Percentiles rank a stretch among this genome's conserved stretches.
phyloP scores from a whole-genome alignment of 1,140 invertebrate species.

The Papilio dardanus region DNA sequence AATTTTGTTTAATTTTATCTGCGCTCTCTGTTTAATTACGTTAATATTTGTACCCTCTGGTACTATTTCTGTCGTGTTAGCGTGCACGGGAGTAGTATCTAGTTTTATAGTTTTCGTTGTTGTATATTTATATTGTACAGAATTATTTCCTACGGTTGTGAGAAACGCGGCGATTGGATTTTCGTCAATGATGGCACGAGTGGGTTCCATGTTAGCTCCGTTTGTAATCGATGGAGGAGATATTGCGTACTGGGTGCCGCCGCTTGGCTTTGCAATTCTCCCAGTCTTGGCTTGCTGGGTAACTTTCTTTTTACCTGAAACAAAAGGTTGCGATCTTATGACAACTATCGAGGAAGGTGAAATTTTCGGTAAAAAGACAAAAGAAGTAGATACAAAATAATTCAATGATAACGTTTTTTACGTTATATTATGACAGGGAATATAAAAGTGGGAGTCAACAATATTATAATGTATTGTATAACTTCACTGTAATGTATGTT shows the following conservation, averaged over 20 bases:
- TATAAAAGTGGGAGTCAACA: neutral
- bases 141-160: slow-evolving; percentile 87
- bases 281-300: slow-evolving; percentile 86
- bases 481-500: neutral
- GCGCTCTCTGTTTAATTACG: slow-evolving; percentile 83
- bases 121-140: slow-evolving; percentile 87
- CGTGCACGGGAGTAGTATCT: slow-evolving; percentile 86
- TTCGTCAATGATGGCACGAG: slow-evolving; percentile 86
- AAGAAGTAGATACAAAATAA: slow-evolving; percentile 27
- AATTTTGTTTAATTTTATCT: slow-evolving; percentile 83
- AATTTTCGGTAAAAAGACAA: slow-evolving; percentile 84
- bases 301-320: slow-evolving; percentile 88
- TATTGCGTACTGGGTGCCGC: slow-evolving; percentile 83
- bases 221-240: slow-evolving; percentile 83
- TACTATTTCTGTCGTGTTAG: slow-evolving; percentile 81
- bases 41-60: slow-evolving; percentile 81
- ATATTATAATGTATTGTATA: neutral
- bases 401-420: neutral
- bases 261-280: slow-evolving; percentile 86
- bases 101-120: slow-evolving; percentile 87
- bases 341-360: slow-evolving; percentile 91
- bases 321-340: slow-evolving; percentile 87
- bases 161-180: slow-evolving; percentile 86
- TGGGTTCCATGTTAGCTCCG: slow-evolving; percentile 87
- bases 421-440: neutral